phyloP scores from a whole-genome alignment of 1,140 invertebrate species.

The Tribolium madens region DNA sequence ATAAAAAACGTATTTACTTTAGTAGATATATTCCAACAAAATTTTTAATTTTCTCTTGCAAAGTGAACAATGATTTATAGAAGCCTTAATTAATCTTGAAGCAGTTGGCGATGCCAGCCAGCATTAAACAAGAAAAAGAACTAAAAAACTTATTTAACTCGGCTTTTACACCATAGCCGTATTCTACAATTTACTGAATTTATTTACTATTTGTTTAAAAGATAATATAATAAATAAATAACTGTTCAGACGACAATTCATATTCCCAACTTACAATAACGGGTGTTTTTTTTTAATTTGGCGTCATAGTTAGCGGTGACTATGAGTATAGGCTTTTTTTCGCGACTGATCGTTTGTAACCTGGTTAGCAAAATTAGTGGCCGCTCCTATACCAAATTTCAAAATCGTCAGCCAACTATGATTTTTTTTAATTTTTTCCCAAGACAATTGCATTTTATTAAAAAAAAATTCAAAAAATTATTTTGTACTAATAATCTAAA shows the following conservation, averaged over 20 bases:
- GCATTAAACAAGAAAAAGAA: background rate
- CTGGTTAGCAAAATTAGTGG: too few species aligned
- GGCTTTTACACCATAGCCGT: background rate
- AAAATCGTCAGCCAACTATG: too few species aligned
- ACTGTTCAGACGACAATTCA: background rate
- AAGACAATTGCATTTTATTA: too few species aligned
- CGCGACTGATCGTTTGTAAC: too few species aligned
- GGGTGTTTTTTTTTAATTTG: too few species aligned
- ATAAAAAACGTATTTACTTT: slow-evolving; percentile 14
- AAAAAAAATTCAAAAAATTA: too few species aligned
- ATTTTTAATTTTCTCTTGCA: slow-evolving; percentile 43
- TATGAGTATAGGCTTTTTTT: too few species aligned
- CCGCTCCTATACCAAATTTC: too few species aligned
- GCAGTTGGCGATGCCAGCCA: slow-evolving; percentile 35
- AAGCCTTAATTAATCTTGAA: slow-evolving; percentile 43
- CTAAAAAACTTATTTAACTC: background rate
- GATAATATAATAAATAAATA: background rate
- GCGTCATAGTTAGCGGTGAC: too few species aligned
- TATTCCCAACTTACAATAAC: background rate
- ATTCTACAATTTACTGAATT: background rate
- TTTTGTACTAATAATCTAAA: too few species aligned
- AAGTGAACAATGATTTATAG: slow-evolving; percentile 42
- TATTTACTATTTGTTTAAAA: background rate
- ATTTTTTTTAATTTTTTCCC: too few species aligned
- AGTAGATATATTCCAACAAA: slow-evolving; percentile 20